Conservation (phyloP, 2,888 invertebrate genomes). For the Pemphredon lugubris region DNA sequence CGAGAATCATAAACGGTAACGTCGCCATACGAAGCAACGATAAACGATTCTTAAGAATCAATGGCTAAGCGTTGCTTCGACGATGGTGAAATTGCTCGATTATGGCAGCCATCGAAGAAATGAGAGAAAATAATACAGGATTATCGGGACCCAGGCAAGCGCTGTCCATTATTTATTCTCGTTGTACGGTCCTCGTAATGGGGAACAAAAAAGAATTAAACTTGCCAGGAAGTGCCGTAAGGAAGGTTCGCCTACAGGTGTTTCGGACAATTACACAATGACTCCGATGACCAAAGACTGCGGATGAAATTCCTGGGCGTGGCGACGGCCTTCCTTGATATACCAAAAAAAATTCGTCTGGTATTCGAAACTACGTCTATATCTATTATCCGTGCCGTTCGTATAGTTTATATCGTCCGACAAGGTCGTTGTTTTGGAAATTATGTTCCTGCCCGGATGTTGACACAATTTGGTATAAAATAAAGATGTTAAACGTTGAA, state of each 20-base stretch:
- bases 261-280: constrained; percentile 52
- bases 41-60: constrained; percentile 1
- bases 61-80: background rate
- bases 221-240: constrained; percentile 2
- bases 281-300: constrained; percentile 39
- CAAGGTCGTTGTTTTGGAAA: constrained; percentile 37
- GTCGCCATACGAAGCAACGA: background rate
- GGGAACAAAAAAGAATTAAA: constrained; percentile 5
- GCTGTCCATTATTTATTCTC: background rate
- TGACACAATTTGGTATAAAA: too few species aligned
- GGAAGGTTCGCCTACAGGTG: constrained; percentile 43
- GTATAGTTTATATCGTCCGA: background rate
- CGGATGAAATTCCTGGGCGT: constrained; percentile 78
- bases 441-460: background rate
- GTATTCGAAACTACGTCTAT: constrained; percentile 21
- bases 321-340: constrained; percentile 63
- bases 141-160: background rate
- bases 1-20: background rate
- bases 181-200: background rate
- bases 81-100: constrained; percentile 1
- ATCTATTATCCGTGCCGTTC: constrained; percentile 13
- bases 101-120: background rate
- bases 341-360: constrained; percentile 36
- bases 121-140: background rate
- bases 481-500: too few species aligned